phyloP scores from a whole-genome alignment of 2,888 invertebrate genomes.

The Chymomyza amoena region DNA sequence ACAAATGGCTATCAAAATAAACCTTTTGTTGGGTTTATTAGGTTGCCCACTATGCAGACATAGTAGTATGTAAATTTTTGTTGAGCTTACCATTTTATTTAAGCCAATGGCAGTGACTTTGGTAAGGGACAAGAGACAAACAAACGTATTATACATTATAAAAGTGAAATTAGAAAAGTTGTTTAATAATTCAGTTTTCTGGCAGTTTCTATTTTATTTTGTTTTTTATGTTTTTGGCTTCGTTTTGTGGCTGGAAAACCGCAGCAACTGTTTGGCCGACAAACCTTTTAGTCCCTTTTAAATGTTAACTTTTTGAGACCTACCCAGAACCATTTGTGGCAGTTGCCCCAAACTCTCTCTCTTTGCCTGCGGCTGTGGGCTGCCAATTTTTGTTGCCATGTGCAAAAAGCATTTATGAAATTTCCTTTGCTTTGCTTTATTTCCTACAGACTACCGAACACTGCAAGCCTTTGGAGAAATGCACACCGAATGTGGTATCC shows the following conservation, averaged over 20 bases:
- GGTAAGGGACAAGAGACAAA: background rate
- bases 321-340: slow-evolving; percentile 34
- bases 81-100: slow-evolving; percentile 1
- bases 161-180: slow-evolving; percentile 67
- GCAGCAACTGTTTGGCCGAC: slow-evolving; percentile 20
- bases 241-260: slow-evolving; percentile 31
- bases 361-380: slow-evolving; percentile 22
- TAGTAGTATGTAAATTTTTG: slow-evolving; percentile 55
- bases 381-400: background rate
- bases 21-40: slow-evolving; percentile 65
- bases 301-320: slow-evolving; percentile 37
- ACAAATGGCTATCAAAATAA: slow-evolving; percentile 41
- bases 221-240: background rate
- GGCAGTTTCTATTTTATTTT: slow-evolving; percentile 12
- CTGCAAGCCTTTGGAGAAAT: slow-evolving; percentile 78
- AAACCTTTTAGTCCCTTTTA: slow-evolving; percentile 53
- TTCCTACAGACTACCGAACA: slow-evolving; percentile 75
- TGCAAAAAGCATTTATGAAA: slow-evolving; percentile 36
- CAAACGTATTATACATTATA: slow-evolving; percentile 31
- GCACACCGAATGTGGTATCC: slow-evolving; percentile 81
- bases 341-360: slow-evolving; percentile 22
- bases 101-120: too few species aligned
- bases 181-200: slow-evolving; percentile 65
- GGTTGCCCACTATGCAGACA: slow-evolving; percentile 25
- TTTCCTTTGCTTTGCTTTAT: slow-evolving; percentile 23